Evolutionary conservation across 2,113 vertebrate species (phyloP).

Genomic region (Sterna hirundo): DNA sequence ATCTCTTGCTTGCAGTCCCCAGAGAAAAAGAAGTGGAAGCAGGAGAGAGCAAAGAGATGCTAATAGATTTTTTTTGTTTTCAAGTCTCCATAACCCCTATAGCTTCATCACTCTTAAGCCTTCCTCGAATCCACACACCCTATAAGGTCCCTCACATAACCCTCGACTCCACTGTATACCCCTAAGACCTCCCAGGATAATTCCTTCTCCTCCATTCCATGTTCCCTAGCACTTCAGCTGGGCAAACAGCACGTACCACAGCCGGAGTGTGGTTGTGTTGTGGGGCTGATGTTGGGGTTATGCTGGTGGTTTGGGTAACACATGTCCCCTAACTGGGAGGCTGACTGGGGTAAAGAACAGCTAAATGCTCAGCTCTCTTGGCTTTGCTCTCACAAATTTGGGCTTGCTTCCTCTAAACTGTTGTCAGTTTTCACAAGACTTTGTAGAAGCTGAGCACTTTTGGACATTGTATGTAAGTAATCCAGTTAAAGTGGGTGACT

Average conservation of each 20-base stretch:
- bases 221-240: neutral
- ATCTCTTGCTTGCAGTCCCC: neutral
- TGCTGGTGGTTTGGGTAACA: neutral
- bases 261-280: neutral
- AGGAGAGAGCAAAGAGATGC: neutral
- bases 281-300: neutral
- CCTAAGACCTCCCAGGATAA: neutral
- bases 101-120: neutral
- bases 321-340: fast-evolving
- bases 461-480: neutral
- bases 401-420: neutral
- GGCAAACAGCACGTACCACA: fast-evolving
- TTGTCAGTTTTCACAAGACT: neutral
- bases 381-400: neutral
- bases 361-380: neutral
- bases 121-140: neutral
- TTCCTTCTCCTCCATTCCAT: neutral
- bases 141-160: neutral
- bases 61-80: neutral
- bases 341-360: neutral
- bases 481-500: neutral
- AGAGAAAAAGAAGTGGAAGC: neutral
- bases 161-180: neutral
- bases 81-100: neutral
- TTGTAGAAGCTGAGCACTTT: neutral